Evolutionary conservation across 2,113 vertebrate species (phyloP).

Genomic region (Coptodon rendalli): DNA sequence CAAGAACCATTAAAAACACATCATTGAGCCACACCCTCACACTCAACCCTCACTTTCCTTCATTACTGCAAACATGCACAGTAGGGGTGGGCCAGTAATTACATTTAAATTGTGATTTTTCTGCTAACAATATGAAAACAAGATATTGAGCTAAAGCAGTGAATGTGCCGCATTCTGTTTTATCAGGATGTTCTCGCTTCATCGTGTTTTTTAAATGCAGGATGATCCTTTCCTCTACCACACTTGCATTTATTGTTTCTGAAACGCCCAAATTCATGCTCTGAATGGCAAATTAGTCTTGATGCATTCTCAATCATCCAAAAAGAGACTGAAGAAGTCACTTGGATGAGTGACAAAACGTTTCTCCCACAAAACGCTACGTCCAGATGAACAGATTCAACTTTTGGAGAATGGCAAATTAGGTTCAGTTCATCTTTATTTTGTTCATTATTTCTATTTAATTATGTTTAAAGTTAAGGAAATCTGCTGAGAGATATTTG

Average conservation of each 20-base stretch:
- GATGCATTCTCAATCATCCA: no score
- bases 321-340: no score
- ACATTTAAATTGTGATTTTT: not conserved
- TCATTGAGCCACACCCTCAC: not conserved
- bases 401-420: not conserved
- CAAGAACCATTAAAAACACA: not conserved
- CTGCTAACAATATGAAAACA: not conserved
- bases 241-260: not conserved
- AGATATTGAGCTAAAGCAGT: not conserved
- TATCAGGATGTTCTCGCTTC: not conserved
- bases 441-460: not conserved
- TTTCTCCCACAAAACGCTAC: no score
- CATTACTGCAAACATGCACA: not conserved
- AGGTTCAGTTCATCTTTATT: not conserved
- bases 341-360: no score
- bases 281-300: not conserved
- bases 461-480: not conserved
- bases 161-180: not conserved
- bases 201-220: not conserved
- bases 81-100: not conserved
- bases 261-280: not conserved
- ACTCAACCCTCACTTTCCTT: accelerated
- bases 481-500: not conserved
- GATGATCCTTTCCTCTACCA: not conserved
- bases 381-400: no score